Evolutionary conservation across 2,888 invertebrate genomes (phyloP).

Genomic region (Mythimna lalbum): DNA sequence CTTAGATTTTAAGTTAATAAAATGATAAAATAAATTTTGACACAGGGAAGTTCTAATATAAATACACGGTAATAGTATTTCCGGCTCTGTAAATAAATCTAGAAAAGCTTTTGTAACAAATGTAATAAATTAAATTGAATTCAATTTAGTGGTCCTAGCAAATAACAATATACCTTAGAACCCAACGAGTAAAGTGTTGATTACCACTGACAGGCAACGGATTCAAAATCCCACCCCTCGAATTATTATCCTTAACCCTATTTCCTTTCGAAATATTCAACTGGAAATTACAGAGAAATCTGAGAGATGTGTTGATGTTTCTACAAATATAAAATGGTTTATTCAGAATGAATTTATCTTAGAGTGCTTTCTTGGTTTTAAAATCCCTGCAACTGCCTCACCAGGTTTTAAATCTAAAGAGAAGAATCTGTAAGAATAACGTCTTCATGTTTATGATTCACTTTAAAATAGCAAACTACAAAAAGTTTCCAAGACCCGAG

Average conservation of each 20-base stretch:
- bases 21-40: background rate
- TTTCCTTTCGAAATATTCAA: slow-evolving; percentile 31
- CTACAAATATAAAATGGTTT: slow-evolving; percentile 23
- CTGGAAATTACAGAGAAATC: slow-evolving; percentile 17
- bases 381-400: background rate
- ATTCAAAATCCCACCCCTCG: slow-evolving; percentile 12
- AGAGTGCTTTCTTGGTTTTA: slow-evolving; percentile 21
- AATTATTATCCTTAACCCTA: slow-evolving; percentile 39
- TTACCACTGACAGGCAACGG: slow-evolving; percentile 38
- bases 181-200: slow-evolving; percentile 33
- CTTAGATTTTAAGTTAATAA: background rate
- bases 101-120: background rate
- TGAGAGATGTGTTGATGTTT: slow-evolving; percentile 16
- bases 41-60: background rate
- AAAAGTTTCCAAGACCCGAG: slow-evolving; percentile 15
- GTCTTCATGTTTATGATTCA: slow-evolving; percentile 31
- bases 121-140: slow-evolving; percentile 9
- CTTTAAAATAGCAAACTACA: slow-evolving; percentile 6
- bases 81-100: background rate
- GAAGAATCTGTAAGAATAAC: background rate
- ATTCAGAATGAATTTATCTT: slow-evolving; percentile 26
- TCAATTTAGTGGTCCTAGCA: background rate
- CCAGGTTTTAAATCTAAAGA: slow-evolving; percentile 9
- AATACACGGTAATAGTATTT: background rate
- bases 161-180: slow-evolving; percentile 5